Percentiles rank a stretch among this genome's conserved stretches.
Evolutionary conservation across 2,888 invertebrate species (phyloP).

Genomic region (Nemurella pictetii): DNA sequence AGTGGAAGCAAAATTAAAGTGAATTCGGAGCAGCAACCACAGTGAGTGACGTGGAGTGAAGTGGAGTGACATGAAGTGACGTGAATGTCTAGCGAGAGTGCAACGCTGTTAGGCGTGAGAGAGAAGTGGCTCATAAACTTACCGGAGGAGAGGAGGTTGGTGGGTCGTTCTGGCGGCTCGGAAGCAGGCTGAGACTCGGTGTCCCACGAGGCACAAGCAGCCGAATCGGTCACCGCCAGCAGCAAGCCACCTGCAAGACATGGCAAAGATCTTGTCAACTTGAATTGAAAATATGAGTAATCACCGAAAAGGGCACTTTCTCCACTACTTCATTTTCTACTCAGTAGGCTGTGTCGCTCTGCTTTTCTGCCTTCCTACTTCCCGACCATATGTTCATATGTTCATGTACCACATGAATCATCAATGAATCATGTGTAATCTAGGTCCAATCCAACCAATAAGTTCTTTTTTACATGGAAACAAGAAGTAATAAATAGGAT

Average conservation of each 20-base stretch:
- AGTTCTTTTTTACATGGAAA: too few relatives aligned
- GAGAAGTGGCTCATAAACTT: constrained; percentile 46
- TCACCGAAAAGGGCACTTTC: too few relatives aligned
- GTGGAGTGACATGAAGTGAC: not conserved
- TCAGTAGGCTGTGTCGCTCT: too few relatives aligned
- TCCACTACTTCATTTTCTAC: too few relatives aligned
- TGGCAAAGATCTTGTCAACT: too few relatives aligned
- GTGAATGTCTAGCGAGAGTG: not conserved
- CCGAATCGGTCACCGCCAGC: constrained; percentile 77
- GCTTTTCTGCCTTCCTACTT: too few relatives aligned
- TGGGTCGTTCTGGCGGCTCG: constrained; percentile 52
- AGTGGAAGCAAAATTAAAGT: not conserved
- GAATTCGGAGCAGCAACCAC: not conserved
- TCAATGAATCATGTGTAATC: too few relatives aligned
- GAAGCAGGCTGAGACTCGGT: constrained; percentile 61
- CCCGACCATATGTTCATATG: too few relatives aligned
- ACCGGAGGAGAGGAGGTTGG: constrained; percentile 73
- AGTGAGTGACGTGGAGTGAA: not conserved
- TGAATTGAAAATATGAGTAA: too few relatives aligned
- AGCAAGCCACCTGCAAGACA: constrained; percentile 66
- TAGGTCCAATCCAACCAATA: too few relatives aligned
- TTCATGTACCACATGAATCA: too few relatives aligned
- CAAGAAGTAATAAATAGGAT: too few relatives aligned
- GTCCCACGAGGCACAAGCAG: constrained; percentile 73
- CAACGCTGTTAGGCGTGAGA: not conserved